Evolutionary conservation across 2,113 vertebrate genomes (phyloP).

Genomic region (Sprattus sprattus): DNA sequence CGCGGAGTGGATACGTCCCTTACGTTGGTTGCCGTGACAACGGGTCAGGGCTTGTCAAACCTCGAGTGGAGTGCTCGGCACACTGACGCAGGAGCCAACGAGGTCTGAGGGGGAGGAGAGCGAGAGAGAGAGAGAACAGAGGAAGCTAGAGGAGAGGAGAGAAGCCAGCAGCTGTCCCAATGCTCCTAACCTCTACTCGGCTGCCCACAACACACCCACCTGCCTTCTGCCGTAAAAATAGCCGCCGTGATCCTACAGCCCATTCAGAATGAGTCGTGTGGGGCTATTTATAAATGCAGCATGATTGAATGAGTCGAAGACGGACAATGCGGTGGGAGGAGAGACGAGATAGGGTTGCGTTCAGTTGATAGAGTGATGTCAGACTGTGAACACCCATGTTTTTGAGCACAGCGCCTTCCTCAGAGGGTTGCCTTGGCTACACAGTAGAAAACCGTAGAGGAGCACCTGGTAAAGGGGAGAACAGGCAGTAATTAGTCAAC

Average conservation of each 20-base stretch:
- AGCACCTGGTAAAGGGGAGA: background rate
- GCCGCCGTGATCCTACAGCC: background rate
- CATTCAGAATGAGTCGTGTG: background rate
- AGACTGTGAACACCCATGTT: background rate
- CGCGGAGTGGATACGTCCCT: background rate
- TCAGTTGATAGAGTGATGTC: slow-evolving; percentile 13
- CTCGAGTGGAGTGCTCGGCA: background rate
- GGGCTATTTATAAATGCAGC: background rate
- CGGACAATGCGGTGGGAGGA: slow-evolving; percentile 1
- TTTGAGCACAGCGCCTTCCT: background rate
- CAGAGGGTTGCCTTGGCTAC: background rate
- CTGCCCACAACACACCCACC: background rate
- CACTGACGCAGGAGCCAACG: background rate
- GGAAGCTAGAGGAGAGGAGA: background rate
- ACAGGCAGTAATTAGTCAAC: background rate
- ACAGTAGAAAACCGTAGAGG: background rate
- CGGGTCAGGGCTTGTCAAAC: slow-evolving; percentile 5
- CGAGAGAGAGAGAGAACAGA: background rate
- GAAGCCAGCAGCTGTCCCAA: background rate
- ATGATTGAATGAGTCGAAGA: background rate
- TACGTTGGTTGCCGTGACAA: background rate
- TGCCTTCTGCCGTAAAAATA: background rate
- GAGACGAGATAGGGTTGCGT: background rate
- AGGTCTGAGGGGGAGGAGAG: background rate
- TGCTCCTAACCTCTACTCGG: background rate